phyloP scores from a whole-genome alignment of 2,797 vertebrate species.

The Cichlasoma orientale region DNA sequence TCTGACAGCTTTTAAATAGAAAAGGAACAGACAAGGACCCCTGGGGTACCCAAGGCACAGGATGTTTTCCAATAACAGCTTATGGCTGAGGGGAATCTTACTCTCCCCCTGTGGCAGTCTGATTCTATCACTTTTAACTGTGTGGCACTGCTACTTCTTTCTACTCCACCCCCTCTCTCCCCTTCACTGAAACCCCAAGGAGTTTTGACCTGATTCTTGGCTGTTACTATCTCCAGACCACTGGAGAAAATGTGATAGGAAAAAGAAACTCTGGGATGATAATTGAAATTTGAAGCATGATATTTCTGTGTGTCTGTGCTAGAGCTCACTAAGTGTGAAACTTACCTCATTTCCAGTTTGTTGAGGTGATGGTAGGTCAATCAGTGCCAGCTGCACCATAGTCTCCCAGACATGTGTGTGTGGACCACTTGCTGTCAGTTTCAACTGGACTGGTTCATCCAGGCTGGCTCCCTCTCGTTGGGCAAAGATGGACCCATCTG shows the following conservation, averaged over 20 bases:
- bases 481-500: conserved; percentile 86
- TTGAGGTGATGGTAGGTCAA: conserved; percentile 63
- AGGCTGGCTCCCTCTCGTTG: conserved; percentile 78
- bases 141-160: conserved; percentile 51
- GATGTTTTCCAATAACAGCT: conserved; percentile 77
- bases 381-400: conserved; percentile 83
- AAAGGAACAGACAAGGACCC: conserved; percentile 48
- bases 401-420: conserved; percentile 83
- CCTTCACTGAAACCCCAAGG: conserved; percentile 55
- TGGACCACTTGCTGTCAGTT: conserved; percentile 83
- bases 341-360: conserved; percentile 75
- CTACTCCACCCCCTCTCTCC: conserved; percentile 26
- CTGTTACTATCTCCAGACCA: conserved; percentile 59
- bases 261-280: conserved; percentile 40
- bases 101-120: conserved; percentile 62
- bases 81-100: conserved; percentile 62
- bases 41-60: conserved; percentile 52
- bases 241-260: conserved; percentile 48
- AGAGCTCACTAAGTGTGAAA: not conserved
- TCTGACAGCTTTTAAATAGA: conserved; percentile 66
- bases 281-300: conserved; percentile 58
- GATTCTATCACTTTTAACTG: conserved; percentile 72
- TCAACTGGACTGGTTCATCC: conserved; percentile 84
- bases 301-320: conserved; percentile 35
- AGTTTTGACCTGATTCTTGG: conserved; percentile 70